Evolutionary conservation across 1,140 invertebrate species (phyloP), one percentile per base, ranked within the genome.

Genomic region (Heliconius congener): DNA sequence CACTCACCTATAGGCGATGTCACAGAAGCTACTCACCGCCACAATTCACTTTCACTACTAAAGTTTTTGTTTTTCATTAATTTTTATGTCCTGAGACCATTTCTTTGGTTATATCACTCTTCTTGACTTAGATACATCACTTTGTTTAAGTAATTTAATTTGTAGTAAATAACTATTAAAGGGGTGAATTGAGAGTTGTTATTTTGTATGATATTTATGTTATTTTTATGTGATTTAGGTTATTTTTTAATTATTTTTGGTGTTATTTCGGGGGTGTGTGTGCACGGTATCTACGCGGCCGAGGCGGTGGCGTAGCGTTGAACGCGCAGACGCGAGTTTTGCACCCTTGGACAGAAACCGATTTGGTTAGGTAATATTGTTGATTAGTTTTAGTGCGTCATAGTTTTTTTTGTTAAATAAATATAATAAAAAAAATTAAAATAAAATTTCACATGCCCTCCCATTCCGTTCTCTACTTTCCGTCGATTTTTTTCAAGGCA

Each of bases 251-350:
- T 70, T 50, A 60, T 71, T 76, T 52, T 50, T 72, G 57, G 70
- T 81, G 46, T 82, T 77, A 52, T 80, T 77, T 66, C 37, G 70
- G 66, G 81, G 78, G 78, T 80, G 78, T 79, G 76, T 42, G 76
- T 42, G 73, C 76, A 73, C 73, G 79, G 34, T 83, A 50, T 78
- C 71, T 71, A 78, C 81, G 84, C 83, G 87, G 82, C 80, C 79
- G 83, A 85, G 89, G 84, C 85, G 86, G 84, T 84, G 87, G 82
- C 79, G 78, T 78, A 79, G 86, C 72, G 60, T 18, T 71, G 37
- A 46, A 50, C 83, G 90, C 88, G 90, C 90, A 78, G 76, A 88
- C 90, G 90, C 85, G 88, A 81, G 79, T 79, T 42, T 86, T 87
- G 85, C 88, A 88, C 88, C 88, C 87, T 84, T 37, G 2, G 11